Evolutionary conservation across 2,888 invertebrate species (phyloP).

Genomic region (Loripinus fragilis): DNA sequence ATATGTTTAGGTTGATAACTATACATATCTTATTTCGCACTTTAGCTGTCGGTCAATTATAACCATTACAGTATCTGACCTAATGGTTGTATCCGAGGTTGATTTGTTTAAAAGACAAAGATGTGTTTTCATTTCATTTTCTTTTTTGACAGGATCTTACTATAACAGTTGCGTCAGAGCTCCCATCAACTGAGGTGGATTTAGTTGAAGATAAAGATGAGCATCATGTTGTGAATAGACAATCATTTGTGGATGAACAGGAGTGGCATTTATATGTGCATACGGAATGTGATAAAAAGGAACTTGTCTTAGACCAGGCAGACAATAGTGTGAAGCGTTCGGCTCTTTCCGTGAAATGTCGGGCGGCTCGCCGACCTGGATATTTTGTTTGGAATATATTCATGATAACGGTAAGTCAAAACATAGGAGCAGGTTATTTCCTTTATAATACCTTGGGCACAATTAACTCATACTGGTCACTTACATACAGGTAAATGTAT

Average conservation of each 20-base stretch:
- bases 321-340: slow-evolving; percentile 80
- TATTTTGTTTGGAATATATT: slow-evolving; percentile 83
- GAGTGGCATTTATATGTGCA: slow-evolving; percentile 82
- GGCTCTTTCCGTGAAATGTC: slow-evolving; percentile 81
- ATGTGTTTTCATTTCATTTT: too few species aligned
- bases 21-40: too few species aligned
- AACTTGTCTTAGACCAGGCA: slow-evolving; percentile 80
- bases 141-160: slow-evolving; percentile 79
- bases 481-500: too few species aligned
- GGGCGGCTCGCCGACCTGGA: slow-evolving; percentile 81
- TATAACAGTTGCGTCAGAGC: slow-evolving; percentile 79
- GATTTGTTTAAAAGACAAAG: too few species aligned
- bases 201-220: slow-evolving; percentile 77
- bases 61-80: too few species aligned
- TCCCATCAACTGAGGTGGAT: slow-evolving; percentile 76
- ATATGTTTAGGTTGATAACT: too few species aligned
- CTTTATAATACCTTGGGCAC: too few species aligned
- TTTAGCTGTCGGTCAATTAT: too few species aligned
- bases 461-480: too few species aligned
- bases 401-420: slow-evolving; percentile 80
- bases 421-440: too few species aligned
- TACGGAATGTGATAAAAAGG: slow-evolving; percentile 78
- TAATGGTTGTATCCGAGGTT: too few species aligned
- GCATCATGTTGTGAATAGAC: slow-evolving; percentile 79
- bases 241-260: slow-evolving; percentile 82